phyloP scores from a whole-genome alignment of 2,113 vertebrate species.

The Hassar affinis region DNA sequence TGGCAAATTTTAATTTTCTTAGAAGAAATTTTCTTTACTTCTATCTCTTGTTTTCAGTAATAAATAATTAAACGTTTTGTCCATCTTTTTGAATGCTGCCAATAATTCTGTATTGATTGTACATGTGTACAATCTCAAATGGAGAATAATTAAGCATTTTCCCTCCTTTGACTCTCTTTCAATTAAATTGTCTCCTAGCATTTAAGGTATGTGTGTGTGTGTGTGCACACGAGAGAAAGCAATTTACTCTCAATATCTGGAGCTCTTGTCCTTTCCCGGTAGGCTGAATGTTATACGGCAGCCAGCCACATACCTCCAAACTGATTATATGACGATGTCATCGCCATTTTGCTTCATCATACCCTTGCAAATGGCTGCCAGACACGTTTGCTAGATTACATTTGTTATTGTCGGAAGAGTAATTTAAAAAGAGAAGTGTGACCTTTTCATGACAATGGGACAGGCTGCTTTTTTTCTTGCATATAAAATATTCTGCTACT shows the following conservation, averaged over 20 bases:
- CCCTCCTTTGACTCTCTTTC: neutral
- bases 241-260: slow-evolving; percentile 40
- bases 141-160: neutral
- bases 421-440: slow-evolving; percentile 49
- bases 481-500: slow-evolving; percentile 29
- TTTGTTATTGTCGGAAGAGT: slow-evolving; percentile 53
- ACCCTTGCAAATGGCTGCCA: slow-evolving; percentile 28
- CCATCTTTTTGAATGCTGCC: neutral
- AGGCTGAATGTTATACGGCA: slow-evolving; percentile 45
- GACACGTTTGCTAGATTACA: slow-evolving; percentile 41
- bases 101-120: neutral
- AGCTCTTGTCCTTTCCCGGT: slow-evolving; percentile 26
- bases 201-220: neutral
- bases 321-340: slow-evolving; percentile 45
- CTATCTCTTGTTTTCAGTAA: too few species aligned
- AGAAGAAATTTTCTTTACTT: too few species aligned
- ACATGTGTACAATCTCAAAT: neutral
- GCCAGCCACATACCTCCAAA: slow-evolving; percentile 24
- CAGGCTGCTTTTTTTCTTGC: neutral
- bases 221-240: slow-evolving; percentile 5
- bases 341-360: slow-evolving; percentile 17
- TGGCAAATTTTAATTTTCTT: too few species aligned
- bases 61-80: neutral
- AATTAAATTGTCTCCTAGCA: neutral
- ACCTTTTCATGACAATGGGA: slow-evolving; percentile 40